Base-by-base conservation (phyloP, 2,113 vertebrate species). In the Brachypteracias leptosomus region DNA sequence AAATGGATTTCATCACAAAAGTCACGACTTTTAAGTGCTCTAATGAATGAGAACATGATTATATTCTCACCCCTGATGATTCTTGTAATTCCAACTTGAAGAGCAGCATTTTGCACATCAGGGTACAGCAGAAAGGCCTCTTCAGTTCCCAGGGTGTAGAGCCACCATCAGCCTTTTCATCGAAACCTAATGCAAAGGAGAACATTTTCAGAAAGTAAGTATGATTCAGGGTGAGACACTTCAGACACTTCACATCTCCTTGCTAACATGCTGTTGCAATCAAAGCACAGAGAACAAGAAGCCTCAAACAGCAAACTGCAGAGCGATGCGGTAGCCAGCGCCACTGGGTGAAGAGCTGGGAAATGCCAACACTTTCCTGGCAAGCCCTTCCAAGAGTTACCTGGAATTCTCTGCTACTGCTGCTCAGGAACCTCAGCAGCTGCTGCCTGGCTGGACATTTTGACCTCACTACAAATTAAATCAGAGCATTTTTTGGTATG, bases 11-110 rank as follows among this genome's bases (percentile, higher is more conserved):
- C 19, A 57, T 62, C 57, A 28, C 36, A 42, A 12, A 31, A 65
- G 15, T 31, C 38, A 54, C 31, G 33, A 15, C 31, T 29, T 36
- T 36, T 31, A 35, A 22, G 16, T n/a, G 55, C 46, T 76, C 13
- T n/a, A 20, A 3, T 16, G 35, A 38, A 24, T 7, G 12, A 29
- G 51, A 70, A 19, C 5, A 15, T 0, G 0, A 16, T 33, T 57
- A 9, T 5, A 22, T 35, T 65, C 73, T 89, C 54, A 89, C 31
- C 47, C 7, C 0, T 0, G 3, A n/a, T 24, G 18, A 24, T 72
- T 36, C 22, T 13, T 49, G 16, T 13, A 57, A n/a, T 29, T 76
- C 40, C 42, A 46, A 5, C 24, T 2, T n/a, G 38, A 57, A 58
- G 9, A 66, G 35, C 68, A 81, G 66, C 59, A 10, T 15, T 54